These are phyloP conservation scores for Peromyscus leucopus DNA, from an alignment of 2,113 vertebrate genomes.

Conservation along the genomic window DNA sequence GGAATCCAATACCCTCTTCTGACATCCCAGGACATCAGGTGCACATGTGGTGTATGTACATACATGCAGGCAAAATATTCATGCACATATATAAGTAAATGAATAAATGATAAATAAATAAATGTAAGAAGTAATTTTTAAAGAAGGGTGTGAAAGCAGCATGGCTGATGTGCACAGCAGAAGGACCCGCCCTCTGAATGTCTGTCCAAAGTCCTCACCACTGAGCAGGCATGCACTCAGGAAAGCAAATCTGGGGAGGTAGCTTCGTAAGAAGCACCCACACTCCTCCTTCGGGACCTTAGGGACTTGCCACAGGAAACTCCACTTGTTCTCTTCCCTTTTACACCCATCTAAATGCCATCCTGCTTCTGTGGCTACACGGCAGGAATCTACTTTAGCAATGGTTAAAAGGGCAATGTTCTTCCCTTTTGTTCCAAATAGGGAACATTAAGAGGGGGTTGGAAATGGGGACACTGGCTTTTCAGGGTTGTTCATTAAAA, in stretches of 20 bases:
- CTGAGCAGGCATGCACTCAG: accelerated
- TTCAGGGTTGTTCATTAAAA: not conserved
- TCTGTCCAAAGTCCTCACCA: not conserved
- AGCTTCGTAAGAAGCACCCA: not conserved
- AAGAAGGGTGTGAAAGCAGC: not conserved
- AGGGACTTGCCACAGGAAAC: not conserved
- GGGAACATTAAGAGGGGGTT: accelerated
- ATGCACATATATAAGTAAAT: not conserved
- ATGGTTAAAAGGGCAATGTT: not conserved
- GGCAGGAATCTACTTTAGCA: accelerated
- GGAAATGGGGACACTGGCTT: not conserved
- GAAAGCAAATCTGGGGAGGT: not conserved
- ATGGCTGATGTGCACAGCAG: not conserved
- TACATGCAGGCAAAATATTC: not conserved
- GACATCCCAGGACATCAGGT: not conserved
- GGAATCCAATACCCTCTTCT: not conserved
- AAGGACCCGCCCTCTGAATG: not conserved
- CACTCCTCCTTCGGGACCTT: not conserved
- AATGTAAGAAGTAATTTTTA: not conserved
- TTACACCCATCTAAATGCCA: not conserved
- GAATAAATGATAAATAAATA: no score
- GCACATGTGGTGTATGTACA: not conserved
- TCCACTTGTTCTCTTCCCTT: not conserved
- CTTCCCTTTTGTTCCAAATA: not conserved
- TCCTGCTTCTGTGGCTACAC: not conserved